phyloP scores from a whole-genome alignment of 2,888 invertebrate species.

The Agriopis marginaria region DNA sequence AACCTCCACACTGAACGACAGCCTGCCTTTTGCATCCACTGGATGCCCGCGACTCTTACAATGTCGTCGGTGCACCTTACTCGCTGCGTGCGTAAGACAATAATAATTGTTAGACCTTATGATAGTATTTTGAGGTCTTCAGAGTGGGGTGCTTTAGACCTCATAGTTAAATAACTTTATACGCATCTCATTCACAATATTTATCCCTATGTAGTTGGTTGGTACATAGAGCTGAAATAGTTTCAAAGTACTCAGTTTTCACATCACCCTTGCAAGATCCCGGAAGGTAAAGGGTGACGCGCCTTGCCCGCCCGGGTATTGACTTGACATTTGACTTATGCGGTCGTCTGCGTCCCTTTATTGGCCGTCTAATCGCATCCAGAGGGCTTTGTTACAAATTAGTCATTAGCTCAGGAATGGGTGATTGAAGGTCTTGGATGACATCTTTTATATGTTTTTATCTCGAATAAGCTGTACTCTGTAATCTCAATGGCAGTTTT shows the following conservation, averaged over 20 bases:
- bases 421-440: constrained; percentile 22
- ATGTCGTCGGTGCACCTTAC: too few relatives aligned
- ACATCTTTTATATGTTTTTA: background rate
- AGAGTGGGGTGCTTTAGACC: too few relatives aligned
- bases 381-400: constrained; percentile 36
- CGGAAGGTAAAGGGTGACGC: constrained; percentile 34
- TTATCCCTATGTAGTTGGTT: too few relatives aligned
- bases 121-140: too few relatives aligned
- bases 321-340: constrained; percentile 50
- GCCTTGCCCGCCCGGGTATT: constrained; percentile 33
- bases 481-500: background rate
- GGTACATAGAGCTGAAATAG: background rate
- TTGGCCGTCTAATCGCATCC: constrained; percentile 39
- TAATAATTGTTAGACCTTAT: too few relatives aligned
- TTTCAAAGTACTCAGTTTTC: background rate
- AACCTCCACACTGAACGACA: too few relatives aligned
- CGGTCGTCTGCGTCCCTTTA: constrained; percentile 42
- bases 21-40: too few relatives aligned
- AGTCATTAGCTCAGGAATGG: constrained; percentile 35
- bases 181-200: too few relatives aligned
- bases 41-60: too few relatives aligned
- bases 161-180: too few relatives aligned
- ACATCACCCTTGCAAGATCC: constrained; percentile 1
- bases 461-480: background rate
- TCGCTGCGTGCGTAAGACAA: too few relatives aligned